Conservation (phyloP, 2,113 vertebrate species). For the Zeus faber region DNA sequence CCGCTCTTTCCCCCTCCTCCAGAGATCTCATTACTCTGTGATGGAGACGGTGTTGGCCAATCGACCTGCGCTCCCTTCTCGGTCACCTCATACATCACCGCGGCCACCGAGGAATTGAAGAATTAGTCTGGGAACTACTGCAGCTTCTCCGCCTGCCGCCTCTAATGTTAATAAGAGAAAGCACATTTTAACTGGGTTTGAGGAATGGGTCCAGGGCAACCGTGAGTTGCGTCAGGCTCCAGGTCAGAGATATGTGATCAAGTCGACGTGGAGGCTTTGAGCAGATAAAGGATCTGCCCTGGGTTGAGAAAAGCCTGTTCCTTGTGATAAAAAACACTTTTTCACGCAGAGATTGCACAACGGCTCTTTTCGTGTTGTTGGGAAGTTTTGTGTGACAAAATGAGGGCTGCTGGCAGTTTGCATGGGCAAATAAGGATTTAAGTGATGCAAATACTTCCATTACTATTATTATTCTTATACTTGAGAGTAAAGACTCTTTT, state of each 20-base stretch:
- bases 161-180: slow-evolving; percentile 46
- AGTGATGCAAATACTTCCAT: too few relatives aligned
- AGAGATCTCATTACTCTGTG: slow-evolving; percentile 66
- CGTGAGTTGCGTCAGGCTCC: neutral
- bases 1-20: slow-evolving; percentile 34
- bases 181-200: slow-evolving; percentile 26
- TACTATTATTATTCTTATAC: too few relatives aligned
- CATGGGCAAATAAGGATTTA: too few relatives aligned
- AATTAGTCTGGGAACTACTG: slow-evolving; percentile 48
- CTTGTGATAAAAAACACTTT: slow-evolving; percentile 10
- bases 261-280: slow-evolving; percentile 5
- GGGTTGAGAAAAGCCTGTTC: slow-evolving; percentile 3
- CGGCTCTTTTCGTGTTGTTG: too few relatives aligned
- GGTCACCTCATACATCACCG: slow-evolving; percentile 61
- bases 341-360: too few relatives aligned
- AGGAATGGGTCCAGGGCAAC: slow-evolving; percentile 18
- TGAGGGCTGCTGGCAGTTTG: neutral
- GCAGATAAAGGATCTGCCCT: neutral
- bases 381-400: neutral
- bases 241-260: slow-evolving; percentile 12
- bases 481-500: too few relatives aligned
- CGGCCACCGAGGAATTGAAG: slow-evolving; percentile 39
- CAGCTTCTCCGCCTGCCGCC: slow-evolving; percentile 26
- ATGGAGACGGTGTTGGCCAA: slow-evolving; percentile 57
- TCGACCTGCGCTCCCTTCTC: slow-evolving; percentile 58